These are phyloP conservation scores for Lasioglossum marginatum DNA, from an alignment of 2,888 invertebrate species.

Conservation along the genomic window DNA sequence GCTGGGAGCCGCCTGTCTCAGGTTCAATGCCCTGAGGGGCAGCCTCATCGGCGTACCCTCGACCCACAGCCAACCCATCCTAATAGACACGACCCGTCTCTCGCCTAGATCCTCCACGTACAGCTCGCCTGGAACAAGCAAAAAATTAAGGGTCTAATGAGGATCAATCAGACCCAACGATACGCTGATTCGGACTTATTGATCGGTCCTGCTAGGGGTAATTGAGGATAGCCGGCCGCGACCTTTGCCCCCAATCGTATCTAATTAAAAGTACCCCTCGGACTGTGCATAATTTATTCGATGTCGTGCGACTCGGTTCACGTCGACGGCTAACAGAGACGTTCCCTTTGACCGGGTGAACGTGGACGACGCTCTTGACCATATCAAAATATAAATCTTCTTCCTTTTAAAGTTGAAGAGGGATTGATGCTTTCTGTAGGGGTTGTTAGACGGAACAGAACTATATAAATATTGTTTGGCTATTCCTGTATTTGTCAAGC, in stretches of 20 bases:
- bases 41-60: constrained; percentile 82
- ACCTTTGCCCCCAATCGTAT: constrained; percentile 34
- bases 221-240: constrained; percentile 47
- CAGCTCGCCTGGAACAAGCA: constrained; percentile 78
- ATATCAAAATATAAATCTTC: not conserved
- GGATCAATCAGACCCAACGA: constrained; percentile 46
- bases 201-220: constrained; percentile 27
- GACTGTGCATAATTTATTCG: constrained; percentile 27
- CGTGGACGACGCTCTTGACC: not conserved
- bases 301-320: not conserved
- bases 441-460: not conserved
- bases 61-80: constrained; percentile 84
- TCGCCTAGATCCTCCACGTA: constrained; percentile 82
- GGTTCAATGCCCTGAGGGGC: constrained; percentile 81
- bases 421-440: not conserved
- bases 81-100: constrained; percentile 81
- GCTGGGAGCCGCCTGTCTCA: constrained; percentile 80
- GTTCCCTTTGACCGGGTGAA: constrained; percentile 13
- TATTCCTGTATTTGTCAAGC: not conserved
- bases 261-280: constrained; percentile 43
- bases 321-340: constrained; percentile 5
- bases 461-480: too few relatives aligned
- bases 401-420: not conserved
- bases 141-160: constrained; percentile 48
- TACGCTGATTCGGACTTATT: constrained; percentile 25